A percentile compares a stretch with the other conserved stretches of the same genome.
phyloP scores from a whole-genome alignment of 2,113 vertebrate species.

The Ophiodon elongatus region DNA sequence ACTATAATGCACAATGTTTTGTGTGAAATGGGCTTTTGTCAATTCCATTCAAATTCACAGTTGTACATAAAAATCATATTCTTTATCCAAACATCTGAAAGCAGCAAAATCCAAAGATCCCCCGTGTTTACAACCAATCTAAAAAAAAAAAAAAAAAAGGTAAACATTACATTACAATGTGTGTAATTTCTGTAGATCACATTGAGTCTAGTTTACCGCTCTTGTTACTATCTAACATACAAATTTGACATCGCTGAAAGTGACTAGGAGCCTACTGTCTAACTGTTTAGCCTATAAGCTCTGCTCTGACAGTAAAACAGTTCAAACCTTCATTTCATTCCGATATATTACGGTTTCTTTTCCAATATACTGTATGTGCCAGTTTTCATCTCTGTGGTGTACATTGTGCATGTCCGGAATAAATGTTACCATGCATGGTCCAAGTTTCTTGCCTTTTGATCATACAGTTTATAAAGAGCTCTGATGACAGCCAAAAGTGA shows the following conservation, averaged over 20 bases:
- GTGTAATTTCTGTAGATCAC: slow-evolving; percentile 4
- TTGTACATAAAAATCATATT: slow-evolving; percentile 45
- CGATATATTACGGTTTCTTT: slow-evolving; percentile 37
- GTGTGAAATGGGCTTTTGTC: slow-evolving; percentile 31
- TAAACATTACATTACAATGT: neutral
- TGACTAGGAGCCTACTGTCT: slow-evolving; percentile 18
- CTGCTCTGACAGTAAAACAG: slow-evolving; percentile 65
- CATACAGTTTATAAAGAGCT: neutral
- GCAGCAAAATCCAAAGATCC: slow-evolving; percentile 74
- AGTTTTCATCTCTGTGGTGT: slow-evolving; percentile 85
- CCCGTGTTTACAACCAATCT: slow-evolving; percentile 36
- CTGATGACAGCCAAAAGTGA: neutral
- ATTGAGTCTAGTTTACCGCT: neutral
- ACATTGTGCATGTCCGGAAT: slow-evolving; percentile 94
- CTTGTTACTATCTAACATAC: neutral
- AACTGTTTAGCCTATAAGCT: slow-evolving; percentile 18
- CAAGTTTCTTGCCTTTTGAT: slow-evolving; percentile 51
- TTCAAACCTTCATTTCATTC: slow-evolving; percentile 45
- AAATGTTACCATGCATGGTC: slow-evolving; percentile 90
- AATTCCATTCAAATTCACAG: slow-evolving; percentile 15
- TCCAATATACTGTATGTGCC: slow-evolving; percentile 75
- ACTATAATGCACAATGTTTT: neutral
- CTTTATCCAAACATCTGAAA: slow-evolving; percentile 42
- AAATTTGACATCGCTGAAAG: slow-evolving; percentile 11
- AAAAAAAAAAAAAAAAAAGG: neutral